Base-by-base conservation (phyloP, 1,140 invertebrate species). In the Bemisia tabaci region DNA sequence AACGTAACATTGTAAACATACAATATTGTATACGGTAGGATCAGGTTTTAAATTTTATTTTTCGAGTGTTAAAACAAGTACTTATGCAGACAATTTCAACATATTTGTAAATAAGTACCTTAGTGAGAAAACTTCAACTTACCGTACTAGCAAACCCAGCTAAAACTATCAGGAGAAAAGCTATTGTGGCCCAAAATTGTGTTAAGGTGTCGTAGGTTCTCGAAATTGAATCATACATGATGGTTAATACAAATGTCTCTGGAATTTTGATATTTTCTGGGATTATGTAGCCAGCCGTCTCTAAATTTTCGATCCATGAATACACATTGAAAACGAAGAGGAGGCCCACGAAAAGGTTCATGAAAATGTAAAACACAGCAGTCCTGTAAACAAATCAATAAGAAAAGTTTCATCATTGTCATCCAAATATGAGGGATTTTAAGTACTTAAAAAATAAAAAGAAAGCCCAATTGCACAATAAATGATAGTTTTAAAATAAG, bases 121-220 rank as follows among this genome's bases (percentile, higher is more conserved):
- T 48, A 48, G n/a, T n/a, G n/a, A 48, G 33, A 48, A 48, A 17
- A 17, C 17, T 48, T 48, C 21, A 22, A 72, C 72, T 75, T 75
- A 82, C 81, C 79, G 80, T 78, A 71, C 79, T 81, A 24, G 75
- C 74, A 65, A 82, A 76, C 39, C 80, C 80, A 59, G 80, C 73
- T 26, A 78, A 75, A 22, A 81, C 67, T 12, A 82, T 72, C 0
- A 76, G 62, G 2, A 76, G 67, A 70, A 78, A 81, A 5, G 76
- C 73, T 11, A 80, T 65, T 25, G 77, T 71, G 11, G 78, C 75
- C 77, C 79, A 79, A 26, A 77, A 66, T 65, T 73, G 73, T 1
- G 73, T 68, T 62, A 75, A 66, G 5, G 68, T 70, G n/a, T 70
- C 71, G 58, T 75, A 72, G 58, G 70, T 71, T 26, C 69, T 60